Evolutionary conservation across 2,888 invertebrate species (phyloP), one percentile per base, ranked within the genome.

Genomic region (Drosophila rellima): DNA sequence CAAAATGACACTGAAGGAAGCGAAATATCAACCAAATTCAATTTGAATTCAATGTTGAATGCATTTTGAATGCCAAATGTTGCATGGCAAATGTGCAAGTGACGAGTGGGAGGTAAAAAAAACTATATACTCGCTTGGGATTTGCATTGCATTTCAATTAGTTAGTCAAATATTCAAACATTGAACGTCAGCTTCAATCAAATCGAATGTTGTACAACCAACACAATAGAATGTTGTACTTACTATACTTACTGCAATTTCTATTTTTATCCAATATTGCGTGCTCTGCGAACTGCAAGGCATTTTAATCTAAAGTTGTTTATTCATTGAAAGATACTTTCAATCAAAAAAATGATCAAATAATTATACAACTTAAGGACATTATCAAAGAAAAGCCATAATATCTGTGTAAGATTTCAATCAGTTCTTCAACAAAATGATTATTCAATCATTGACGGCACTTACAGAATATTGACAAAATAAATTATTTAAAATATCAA

Each of bases 41-140:
- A 59, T 72, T 72, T 51, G 44, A 18, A 60, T 61, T 67, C 67
- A 71, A 71, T 63, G 68, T 35, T 72, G 62, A 61, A 57, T 74
- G 57, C 50, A 26, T 37, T 31, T 18, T 54, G 71, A 54, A 57
- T 71, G 52, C 29, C 42, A 71, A 71, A 40, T 59, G 54, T 23
- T 40, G 54, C 54, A 40, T 31, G 54, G n/a, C 40, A 18, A 20
- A 29, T n/a, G 33, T 23, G 1, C 18, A 17, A 20, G 40, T 18
- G 29, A 40, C 39, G 31, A 15, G 17, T 23, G 45, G 35, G 39
- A 26, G 50, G 10, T 6, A 15, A 35, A 45, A 35, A 45, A 70
- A 50, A 44, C 37, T 45, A 11, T 40, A 54, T 23, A 47, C 47
- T 47, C 31, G 18, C 1, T 2, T 8, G n/a, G 13, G 33, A 23